Percentiles rank a stretch among this genome's conserved stretches.
Conservation (phyloP, 2,888 invertebrate species). For the Drosophila tanythrix region DNA sequence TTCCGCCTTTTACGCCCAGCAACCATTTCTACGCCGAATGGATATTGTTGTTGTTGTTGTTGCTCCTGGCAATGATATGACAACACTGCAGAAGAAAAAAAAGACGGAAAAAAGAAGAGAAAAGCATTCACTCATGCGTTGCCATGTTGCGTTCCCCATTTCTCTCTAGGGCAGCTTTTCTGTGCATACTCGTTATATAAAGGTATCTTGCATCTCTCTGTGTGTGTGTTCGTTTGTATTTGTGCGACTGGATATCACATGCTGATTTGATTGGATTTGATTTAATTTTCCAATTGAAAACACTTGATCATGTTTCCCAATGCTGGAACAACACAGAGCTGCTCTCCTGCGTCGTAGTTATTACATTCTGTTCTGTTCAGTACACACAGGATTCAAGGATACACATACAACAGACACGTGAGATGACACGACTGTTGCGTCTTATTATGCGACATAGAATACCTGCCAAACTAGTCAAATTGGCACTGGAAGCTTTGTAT, state of each 20-base stretch:
- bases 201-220: conserved; percentile 25
- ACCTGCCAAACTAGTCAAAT: conserved; percentile 34
- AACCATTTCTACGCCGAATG: conserved; percentile 31
- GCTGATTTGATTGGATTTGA: conserved; percentile 81
- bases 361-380: conserved; percentile 23
- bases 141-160: conserved; percentile 29
- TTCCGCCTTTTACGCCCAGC: conserved; percentile 47
- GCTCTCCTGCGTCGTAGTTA: conserved; percentile 20
- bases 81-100: conserved; percentile 48
- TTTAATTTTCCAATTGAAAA: conserved; percentile 83
- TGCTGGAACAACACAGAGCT: conserved; percentile 49
- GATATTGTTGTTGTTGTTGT: conserved; percentile 17
- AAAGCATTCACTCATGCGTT: conserved; percentile 67
- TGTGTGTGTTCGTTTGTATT: conserved; percentile 25
- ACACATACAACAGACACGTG: neutral
- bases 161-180: conserved; percentile 13
- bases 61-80: conserved; percentile 61
- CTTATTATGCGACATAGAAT: conserved; percentile 44
- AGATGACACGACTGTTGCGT: conserved; percentile 43
- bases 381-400: neutral
- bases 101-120: conserved; percentile 5
- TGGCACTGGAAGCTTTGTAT: conserved; percentile 19
- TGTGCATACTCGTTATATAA: conserved; percentile 30
- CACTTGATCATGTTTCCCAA: conserved; percentile 70
- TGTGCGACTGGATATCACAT: conserved; percentile 57